A percentile compares a stretch with the other conserved stretches of the same genome.
phyloP scores from a whole-genome alignment of 2,888 invertebrate genomes.

The Rhopalosiphum nymphaeae region DNA sequence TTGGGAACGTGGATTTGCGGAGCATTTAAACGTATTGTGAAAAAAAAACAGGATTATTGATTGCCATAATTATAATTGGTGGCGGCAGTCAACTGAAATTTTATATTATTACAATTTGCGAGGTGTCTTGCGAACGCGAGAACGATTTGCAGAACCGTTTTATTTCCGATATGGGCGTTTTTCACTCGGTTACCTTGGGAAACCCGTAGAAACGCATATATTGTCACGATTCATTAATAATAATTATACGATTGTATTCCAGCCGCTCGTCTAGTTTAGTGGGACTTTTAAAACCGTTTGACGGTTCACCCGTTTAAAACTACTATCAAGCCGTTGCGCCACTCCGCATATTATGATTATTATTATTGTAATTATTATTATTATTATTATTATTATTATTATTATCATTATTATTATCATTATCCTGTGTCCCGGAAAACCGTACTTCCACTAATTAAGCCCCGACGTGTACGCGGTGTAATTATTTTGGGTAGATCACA shows the following conservation, averaged over 20 bases:
- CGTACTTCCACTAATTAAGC: constrained; percentile 22
- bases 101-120: neutral
- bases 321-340: neutral
- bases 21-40: neutral
- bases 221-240: neutral
- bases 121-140: neutral
- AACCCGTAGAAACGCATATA: neutral
- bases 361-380: neutral
- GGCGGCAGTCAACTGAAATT: neutral
- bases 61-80: neutral
- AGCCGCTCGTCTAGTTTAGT: neutral
- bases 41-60: neutral
- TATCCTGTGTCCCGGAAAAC: neutral
- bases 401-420: neutral
- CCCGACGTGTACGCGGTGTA: neutral
- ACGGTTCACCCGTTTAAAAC: neutral
- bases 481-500: constrained; percentile 8
- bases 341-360: neutral
- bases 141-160: neutral
- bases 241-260: neutral
- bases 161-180: neutral
- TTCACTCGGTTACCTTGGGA: neutral
- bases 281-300: neutral
- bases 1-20: neutral
- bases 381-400: neutral